Percentiles rank a stretch among this genome's conserved stretches.
phyloP scores from a whole-genome alignment of 2,797 vertebrate species.

The Acanthiza pusilla region DNA sequence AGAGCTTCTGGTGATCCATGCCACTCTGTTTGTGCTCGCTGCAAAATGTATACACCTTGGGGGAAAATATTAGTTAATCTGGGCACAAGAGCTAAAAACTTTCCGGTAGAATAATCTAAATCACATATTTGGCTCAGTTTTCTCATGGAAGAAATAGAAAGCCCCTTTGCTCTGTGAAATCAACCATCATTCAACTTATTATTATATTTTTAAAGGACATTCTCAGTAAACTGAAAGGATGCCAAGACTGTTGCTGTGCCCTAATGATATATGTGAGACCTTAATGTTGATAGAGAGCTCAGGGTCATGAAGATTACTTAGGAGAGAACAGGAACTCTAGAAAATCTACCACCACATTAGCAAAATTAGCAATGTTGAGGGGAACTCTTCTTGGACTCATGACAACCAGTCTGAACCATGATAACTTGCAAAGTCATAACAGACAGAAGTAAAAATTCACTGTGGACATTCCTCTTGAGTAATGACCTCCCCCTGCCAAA shows the following conservation, averaged over 20 bases:
- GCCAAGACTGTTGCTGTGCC: background rate
- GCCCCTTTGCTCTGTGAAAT: background rate
- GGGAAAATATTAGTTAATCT: constrained; percentile 37
- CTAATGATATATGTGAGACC: background rate
- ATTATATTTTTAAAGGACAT: background rate
- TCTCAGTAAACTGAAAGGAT: background rate
- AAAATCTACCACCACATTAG: background rate
- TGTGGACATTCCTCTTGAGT: background rate
- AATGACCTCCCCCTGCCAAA: rapidly evolving
- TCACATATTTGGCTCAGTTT: constrained; percentile 16
- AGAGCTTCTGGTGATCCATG: constrained; percentile 2
- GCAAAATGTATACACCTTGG: constrained; percentile 13
- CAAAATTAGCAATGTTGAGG: background rate
- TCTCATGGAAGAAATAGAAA: background rate
- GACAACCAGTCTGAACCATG: background rate
- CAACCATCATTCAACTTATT: background rate
- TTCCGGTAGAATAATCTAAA: constrained; percentile 19
- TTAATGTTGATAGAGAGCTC: background rate
- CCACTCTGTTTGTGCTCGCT: background rate
- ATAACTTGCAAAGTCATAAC: background rate
- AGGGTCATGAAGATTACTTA: background rate
- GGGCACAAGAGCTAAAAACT: constrained; percentile 19
- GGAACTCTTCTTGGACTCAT: background rate
- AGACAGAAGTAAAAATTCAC: background rate
- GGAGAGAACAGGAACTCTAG: background rate